Evolutionary conservation across 2,113 vertebrate species (phyloP).

Genomic region (Microcebus ravelobensis): DNA sequence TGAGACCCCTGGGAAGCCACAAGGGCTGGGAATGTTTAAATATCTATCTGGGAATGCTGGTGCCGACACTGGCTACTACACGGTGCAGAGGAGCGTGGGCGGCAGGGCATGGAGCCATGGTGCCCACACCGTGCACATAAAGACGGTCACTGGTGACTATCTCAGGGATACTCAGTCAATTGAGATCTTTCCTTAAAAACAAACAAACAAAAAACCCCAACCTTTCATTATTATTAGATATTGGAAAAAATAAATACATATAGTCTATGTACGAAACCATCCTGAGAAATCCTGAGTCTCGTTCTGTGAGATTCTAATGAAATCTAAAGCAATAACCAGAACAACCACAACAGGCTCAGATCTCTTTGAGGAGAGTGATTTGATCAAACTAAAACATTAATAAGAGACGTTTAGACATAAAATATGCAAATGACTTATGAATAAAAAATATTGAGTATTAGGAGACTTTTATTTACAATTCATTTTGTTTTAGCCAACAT

Average conservation of each 20-base stretch:
- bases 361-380: neutral
- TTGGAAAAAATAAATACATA: neutral
- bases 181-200: no score
- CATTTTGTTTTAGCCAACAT: neutral
- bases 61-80: rapidly evolving
- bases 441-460: neutral
- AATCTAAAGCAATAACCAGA: neutral
- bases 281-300: neutral
- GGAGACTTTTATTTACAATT: neutral
- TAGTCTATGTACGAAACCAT: neutral
- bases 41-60: rapidly evolving
- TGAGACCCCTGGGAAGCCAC: neutral
- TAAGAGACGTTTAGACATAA: neutral
- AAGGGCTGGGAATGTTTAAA: neutral
- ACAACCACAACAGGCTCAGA: neutral
- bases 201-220: neutral
- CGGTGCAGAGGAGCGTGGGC: neutral
- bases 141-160: neutral
- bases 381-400: neutral
- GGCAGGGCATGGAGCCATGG: rapidly evolving
- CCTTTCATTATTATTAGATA: neutral
- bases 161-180: neutral
- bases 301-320: neutral
- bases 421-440: slow-evolving; percentile 14
- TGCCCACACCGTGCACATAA: rapidly evolving